Percentiles rank a stretch among this genome's conserved stretches.
Evolutionary conservation across 2,888 invertebrate genomes (phyloP).

Genomic region (Epirrhoe tristata): DNA sequence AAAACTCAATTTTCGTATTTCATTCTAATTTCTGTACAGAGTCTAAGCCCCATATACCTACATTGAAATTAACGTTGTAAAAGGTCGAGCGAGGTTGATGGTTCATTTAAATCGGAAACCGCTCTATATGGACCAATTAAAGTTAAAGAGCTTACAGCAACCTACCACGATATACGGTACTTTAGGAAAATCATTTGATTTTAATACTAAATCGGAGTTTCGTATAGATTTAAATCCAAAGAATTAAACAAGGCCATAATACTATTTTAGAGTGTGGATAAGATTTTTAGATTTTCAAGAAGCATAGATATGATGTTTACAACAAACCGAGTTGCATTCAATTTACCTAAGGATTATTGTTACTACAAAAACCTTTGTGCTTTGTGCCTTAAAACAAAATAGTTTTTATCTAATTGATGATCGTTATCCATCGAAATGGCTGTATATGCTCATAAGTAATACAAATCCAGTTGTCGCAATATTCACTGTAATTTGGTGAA

Average conservation of each 20-base stretch:
- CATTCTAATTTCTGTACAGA: slow-evolving; percentile 3
- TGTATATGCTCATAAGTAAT: slow-evolving; percentile 24
- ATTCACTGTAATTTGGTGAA: slow-evolving; percentile 26
- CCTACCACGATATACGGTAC: slow-evolving; percentile 46
- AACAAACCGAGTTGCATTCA: too few relatives aligned
- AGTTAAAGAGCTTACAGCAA: slow-evolving; percentile 48
- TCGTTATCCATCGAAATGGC: slow-evolving; percentile 7
- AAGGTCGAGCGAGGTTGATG: slow-evolving; percentile 40
- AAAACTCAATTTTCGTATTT: neutral
- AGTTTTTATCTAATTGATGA: too few relatives aligned
- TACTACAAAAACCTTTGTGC: neutral
- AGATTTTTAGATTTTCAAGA: too few relatives aligned
- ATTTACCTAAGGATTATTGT: neutral
- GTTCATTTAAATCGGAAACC: slow-evolving; percentile 48
- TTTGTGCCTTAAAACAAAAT: too few relatives aligned
- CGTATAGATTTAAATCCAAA: neutral
- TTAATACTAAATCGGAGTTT: neutral
- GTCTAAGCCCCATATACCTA: slow-evolving; percentile 7
- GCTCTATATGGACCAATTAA: slow-evolving; percentile 48
- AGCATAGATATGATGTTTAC: too few relatives aligned
- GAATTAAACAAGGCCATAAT: neutral
- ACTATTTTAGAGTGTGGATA: too few relatives aligned
- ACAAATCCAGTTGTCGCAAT: slow-evolving; percentile 23
- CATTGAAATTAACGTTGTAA: slow-evolving; percentile 35
- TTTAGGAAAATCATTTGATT: slow-evolving; percentile 3